phyloP scores from a whole-genome alignment of 92 coral and sea anemone genomes.

The Anthopleura xanthogrammica region DNA sequence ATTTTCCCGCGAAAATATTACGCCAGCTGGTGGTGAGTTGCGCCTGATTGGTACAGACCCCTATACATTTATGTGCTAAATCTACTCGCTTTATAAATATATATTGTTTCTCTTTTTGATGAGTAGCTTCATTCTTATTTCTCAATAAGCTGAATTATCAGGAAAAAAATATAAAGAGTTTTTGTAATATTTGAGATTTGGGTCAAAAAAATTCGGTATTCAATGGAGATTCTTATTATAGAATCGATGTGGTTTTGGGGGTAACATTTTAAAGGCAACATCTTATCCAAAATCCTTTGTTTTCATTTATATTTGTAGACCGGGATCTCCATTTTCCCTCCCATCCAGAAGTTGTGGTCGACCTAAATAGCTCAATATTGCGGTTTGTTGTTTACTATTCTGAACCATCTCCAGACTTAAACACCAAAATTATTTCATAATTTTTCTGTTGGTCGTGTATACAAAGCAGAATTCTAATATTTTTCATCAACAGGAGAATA shows the following conservation, averaged over 20 bases:
- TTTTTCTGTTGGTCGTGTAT: background rate
- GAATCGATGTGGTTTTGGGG: background rate
- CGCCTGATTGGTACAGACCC: conserved; percentile 62
- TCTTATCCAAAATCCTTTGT: background rate
- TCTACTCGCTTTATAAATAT: conserved; percentile 20
- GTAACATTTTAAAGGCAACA: background rate
- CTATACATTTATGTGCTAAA: conserved; percentile 31
- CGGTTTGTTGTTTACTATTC: conserved; percentile 10
- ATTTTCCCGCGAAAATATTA: conserved; percentile 88
- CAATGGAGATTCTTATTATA: background rate
- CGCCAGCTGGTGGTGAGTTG: conserved; percentile 61
- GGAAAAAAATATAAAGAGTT: background rate
- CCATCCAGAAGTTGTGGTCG: conserved; percentile 33
- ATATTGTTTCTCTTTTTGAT: no score
- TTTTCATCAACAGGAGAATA: background rate
- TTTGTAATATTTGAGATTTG: background rate
- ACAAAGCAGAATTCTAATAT: background rate
- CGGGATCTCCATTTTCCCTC: background rate
- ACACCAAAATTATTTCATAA: background rate
- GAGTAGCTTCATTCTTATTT: conserved; percentile 19
- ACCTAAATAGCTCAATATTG: conserved; percentile 25
- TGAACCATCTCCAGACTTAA: conserved; percentile 4
- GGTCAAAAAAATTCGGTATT: background rate
- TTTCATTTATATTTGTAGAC: background rate
- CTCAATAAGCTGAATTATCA: conserved; percentile 2